Evolutionary conservation across 1,140 invertebrate genomes (phyloP).

Genomic region (Caenorhabditis latens): DNA sequence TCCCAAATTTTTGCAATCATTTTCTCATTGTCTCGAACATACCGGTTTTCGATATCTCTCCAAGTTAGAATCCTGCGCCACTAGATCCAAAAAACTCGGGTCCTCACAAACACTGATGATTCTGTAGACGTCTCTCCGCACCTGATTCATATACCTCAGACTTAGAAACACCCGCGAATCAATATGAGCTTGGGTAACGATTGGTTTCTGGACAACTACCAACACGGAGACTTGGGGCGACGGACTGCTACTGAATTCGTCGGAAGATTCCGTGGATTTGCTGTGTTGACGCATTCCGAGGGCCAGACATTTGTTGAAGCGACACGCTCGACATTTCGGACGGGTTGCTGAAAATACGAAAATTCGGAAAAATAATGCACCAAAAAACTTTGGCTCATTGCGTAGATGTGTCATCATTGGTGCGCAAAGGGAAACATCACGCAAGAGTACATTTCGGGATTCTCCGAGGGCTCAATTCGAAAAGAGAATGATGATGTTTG

Average conservation of each 20-base stretch:
- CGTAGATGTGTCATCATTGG: too few species aligned
- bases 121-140: background rate
- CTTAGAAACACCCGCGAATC: background rate
- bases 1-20: too few species aligned
- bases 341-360: background rate
- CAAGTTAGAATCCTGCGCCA: background rate
- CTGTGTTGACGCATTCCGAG: slow-evolving; percentile 8
- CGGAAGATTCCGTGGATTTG: background rate
- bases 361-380: background rate
- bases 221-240: background rate
- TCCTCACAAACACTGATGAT: slow-evolving; percentile 24
- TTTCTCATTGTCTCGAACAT: background rate
- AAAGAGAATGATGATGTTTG: too few species aligned
- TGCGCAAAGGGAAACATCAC: too few species aligned
- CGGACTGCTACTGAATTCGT: background rate
- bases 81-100: slow-evolving; percentile 13
- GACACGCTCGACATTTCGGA: slow-evolving; percentile 21
- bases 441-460: too few species aligned
- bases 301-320: background rate
- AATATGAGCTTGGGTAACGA: slow-evolving; percentile 1
- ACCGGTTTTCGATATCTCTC: background rate
- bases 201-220: background rate
- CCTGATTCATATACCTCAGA: background rate
- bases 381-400: too few species aligned
- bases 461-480: too few species aligned